A percentile compares a stretch with the other conserved stretches of the same genome.
These are phyloP conservation scores for Anniella stebbinsi DNA, from an alignment of 2,797 vertebrate genomes.

Conservation along the genomic window DNA sequence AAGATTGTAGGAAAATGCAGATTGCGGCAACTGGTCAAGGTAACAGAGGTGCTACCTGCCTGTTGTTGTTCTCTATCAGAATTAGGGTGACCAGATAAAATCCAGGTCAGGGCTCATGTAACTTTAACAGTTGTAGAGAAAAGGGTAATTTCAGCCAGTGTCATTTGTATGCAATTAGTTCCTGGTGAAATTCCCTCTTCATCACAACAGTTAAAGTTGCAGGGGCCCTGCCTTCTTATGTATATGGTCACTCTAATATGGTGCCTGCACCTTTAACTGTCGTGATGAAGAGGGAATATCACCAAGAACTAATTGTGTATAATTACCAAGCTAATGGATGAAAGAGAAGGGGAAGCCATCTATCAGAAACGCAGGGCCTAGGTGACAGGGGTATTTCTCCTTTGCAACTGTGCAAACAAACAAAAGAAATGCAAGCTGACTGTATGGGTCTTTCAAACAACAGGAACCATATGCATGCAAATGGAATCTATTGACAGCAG, in stretches of 20 bases:
- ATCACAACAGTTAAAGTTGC: too few relatives aligned
- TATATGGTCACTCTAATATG: too few relatives aligned
- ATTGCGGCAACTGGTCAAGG: slow-evolving; percentile 51
- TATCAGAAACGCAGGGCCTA: slow-evolving; percentile 49
- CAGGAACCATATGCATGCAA: not conserved
- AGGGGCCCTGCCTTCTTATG: too few relatives aligned
- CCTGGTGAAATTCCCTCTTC: too few relatives aligned
- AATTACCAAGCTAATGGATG: slow-evolving; percentile 64
- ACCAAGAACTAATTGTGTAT: too few relatives aligned
- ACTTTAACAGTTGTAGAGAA: too few relatives aligned
- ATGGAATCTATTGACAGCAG: not conserved
- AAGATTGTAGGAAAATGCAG: slow-evolving; percentile 38
- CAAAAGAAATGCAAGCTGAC: slow-evolving; percentile 29
- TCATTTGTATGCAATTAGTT: too few relatives aligned
- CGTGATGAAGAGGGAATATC: too few relatives aligned
- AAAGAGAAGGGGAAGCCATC: slow-evolving; percentile 66
- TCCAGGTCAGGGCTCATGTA: too few relatives aligned
- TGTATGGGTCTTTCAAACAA: not conserved
- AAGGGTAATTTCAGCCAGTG: too few relatives aligned
- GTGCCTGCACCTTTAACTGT: too few relatives aligned
- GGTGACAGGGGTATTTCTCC: slow-evolving; percentile 47
- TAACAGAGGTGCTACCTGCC: slow-evolving; percentile 56
- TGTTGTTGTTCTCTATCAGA: slow-evolving; percentile 53
- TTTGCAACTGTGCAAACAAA: slow-evolving; percentile 70
- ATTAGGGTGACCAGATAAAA: too few relatives aligned